Evolutionary conservation across 2,888 invertebrate genomes (phyloP), one percentile per base, ranked within the genome.

Genomic region (Atrina japonica): DNA sequence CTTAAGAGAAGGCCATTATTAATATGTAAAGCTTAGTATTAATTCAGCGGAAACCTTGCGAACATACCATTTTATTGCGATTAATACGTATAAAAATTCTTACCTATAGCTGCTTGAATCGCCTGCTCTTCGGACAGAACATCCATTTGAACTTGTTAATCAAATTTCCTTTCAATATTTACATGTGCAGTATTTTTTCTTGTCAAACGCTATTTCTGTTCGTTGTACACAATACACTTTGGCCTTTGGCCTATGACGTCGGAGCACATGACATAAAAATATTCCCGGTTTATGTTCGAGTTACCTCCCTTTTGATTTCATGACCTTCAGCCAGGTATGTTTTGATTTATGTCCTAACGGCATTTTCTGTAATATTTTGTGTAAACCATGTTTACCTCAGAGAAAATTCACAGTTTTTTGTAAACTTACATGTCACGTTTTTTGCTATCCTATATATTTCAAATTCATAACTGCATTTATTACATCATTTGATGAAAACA

Each of bases 191-290:
- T 52, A 23, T 52, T 52, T 21, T 18, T n/a, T 59, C 40, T 59
- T 45, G 49, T 47, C 41, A 27, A 41, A 30, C 30, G 45, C 21
- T 61, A 29, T 43, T 35, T 49, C 27, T 59, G 16, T 40, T 41
- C 25, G 29, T 29, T 67, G 61, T 68, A 59, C 45, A 43, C 60
- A 68, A 41, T 60, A 68, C 68, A 68, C 61, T 68, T 61, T 68
- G 61, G 61, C 61, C 68, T 68, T 68, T 68, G 56, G 55, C 68
- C 68, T 61, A 21, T 68, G 68, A 68, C 68, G 68, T 68, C 43
- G 7, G 43, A 29, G 47, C 47, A 61, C 61, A 61, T 49, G 49
- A 49, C 35, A 61, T 27, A 30, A 21, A 30, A 56, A 29, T 35
- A 30, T 55, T 7, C 25, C 35, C 5, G 11, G 2, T 47, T 21